phyloP scores from a whole-genome alignment of 2,113 vertebrate species.

The Pionites leucogaster region DNA sequence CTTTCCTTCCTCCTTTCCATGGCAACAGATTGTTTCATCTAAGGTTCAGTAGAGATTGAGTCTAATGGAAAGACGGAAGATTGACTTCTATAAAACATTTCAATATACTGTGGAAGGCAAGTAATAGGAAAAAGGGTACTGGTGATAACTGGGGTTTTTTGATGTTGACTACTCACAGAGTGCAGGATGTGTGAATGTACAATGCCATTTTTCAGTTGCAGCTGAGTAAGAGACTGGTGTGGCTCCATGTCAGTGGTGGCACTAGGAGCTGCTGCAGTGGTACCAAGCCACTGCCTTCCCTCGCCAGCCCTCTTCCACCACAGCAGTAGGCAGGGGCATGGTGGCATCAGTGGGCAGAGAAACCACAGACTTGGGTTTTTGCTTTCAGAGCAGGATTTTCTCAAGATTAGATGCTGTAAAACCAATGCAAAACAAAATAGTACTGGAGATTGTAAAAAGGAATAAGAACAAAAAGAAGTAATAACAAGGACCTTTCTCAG shows the following conservation, averaged over 20 bases:
- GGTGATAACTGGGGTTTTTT: not conserved
- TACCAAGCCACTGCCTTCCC: not conserved
- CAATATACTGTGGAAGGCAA: not conserved
- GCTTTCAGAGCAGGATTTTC: not conserved
- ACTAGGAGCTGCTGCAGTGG: not conserved
- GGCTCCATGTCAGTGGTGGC: not conserved
- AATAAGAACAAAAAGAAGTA: not conserved
- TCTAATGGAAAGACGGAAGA: not conserved
- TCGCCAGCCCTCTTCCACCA: rapidly evolving
- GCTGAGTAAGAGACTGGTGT: not conserved
- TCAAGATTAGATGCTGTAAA: not conserved
- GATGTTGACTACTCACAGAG: not conserved
- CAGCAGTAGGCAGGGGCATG: not conserved
- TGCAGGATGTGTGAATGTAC: not conserved
- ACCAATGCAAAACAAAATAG: not conserved
- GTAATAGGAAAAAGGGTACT: not conserved
- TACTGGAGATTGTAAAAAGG: not conserved
- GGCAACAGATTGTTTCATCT: not conserved
- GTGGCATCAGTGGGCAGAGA: not conserved
- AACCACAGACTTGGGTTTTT: not conserved
- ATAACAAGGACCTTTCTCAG: not conserved
- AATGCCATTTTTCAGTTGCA: not conserved
- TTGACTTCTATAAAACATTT: not conserved
- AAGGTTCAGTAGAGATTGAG: not conserved
- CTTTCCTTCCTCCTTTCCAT: not conserved